These are phyloP conservation scores for Zaprionus taronus DNA, from an alignment of 1,140 invertebrate genomes.

Conservation along the genomic window DNA sequence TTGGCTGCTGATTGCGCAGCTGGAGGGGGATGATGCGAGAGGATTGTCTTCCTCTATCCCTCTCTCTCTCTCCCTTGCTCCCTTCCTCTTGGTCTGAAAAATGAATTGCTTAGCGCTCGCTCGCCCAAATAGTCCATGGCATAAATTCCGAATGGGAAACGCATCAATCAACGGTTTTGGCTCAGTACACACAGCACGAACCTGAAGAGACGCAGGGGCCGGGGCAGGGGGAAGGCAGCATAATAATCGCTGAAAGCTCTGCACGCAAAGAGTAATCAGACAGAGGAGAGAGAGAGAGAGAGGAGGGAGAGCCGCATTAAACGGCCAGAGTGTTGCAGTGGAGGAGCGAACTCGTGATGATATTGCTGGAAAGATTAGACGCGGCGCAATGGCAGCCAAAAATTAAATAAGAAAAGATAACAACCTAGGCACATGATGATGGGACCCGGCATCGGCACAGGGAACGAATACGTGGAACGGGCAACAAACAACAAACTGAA, in stretches of 20 bases:
- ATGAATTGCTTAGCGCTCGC: constrained; percentile 77
- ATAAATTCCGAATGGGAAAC: constrained; percentile 83
- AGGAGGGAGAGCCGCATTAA: background rate
- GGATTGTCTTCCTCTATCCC: background rate
- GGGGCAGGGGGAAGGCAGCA: constrained; percentile 10
- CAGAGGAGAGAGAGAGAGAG: constrained; percentile 6
- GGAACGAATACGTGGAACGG: constrained; percentile 65
- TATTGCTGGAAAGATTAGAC: constrained; percentile 78
- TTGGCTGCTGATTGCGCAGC: constrained; percentile 69
- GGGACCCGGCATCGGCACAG: constrained; percentile 39
- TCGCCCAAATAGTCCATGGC: constrained; percentile 78
- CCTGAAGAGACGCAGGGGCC: constrained; percentile 1
- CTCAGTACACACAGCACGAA: constrained; percentile 16
- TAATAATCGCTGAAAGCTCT: constrained; percentile 16
- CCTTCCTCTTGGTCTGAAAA: constrained; percentile 50
- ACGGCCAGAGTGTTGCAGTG: constrained; percentile 13
- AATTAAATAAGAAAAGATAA: constrained; percentile 82
- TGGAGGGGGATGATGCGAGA: constrained; percentile 57
- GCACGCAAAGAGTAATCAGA: constrained; percentile 23
- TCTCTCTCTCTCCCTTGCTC: background rate
- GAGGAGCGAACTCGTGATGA: constrained; percentile 61
- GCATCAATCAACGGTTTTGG: constrained; percentile 76
- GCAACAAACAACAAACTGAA: constrained; percentile 60
- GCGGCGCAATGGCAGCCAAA: constrained; percentile 71
- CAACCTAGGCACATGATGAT: constrained; percentile 62